Base-by-base conservation (phyloP, 2,113 vertebrate genomes). In the Oryzias celebensis region DNA sequence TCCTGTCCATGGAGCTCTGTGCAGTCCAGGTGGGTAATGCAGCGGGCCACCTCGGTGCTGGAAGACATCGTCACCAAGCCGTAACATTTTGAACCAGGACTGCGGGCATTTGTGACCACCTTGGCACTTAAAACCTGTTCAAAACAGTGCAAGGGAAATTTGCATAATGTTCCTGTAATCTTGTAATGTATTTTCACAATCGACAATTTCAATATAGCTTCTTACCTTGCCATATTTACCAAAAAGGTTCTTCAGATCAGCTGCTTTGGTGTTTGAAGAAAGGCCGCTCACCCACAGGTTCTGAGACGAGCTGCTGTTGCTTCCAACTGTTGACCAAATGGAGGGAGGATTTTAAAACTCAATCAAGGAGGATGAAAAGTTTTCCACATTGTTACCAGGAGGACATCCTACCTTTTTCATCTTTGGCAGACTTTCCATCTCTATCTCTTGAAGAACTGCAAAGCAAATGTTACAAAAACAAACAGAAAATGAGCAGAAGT, bases 261-360 rank as follows among this genome's bases (percentile, higher is more conserved):
- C 96, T 80, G 97, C 97, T 92, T 98, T 99, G 81, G 96, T 99
- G 86, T 96, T 97, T 66, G 96, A 97, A 58, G 96, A 98, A 74
- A 99, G 88, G 80, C 97, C 97, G 45, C 96, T 99, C 85, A 99
- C 96, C 97, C 97, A 99, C 44, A 98, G 84, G 85, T 98, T 98
- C 54, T 93, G 94, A 83, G 94, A 93, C 24, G 94, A 98, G 86
- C 90, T 91, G 87, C 89, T 85, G 61, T 82, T 58, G 87, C 91
- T 84, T 55, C 82, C 51, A 43, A 36, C 92, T 87, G 93, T 94
- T 97, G 68, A 91, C 83, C 51, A 67, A 60, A 65, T 1, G 12
- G 20, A 18, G 6, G 4, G 2, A 8, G 10, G 10, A 10, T 36
- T 36, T 36, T 28, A 28, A 12, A 36, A 36, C 36, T 36, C 10